Conservation (phyloP, 2,113 vertebrate genomes). For the Suncus etruscus region DNA sequence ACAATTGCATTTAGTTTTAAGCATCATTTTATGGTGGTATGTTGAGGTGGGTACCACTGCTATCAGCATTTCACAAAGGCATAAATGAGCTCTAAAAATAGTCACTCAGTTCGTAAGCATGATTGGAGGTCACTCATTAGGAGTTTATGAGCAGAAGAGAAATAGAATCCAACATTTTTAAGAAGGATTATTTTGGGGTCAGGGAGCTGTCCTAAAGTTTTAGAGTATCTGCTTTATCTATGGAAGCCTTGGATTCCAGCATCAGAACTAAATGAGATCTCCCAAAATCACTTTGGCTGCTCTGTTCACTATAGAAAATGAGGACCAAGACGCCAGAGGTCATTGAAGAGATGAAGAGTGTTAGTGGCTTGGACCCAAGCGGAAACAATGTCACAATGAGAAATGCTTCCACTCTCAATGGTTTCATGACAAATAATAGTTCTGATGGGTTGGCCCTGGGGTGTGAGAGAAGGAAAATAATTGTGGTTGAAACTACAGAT, state of each 20-base stretch:
- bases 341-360: neutral
- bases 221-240: too few relatives aligned
- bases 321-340: neutral
- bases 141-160: neutral
- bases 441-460: neutral
- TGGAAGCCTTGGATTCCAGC: too few relatives aligned
- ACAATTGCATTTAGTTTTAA: neutral
- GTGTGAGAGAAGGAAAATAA: neutral
- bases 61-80: neutral
- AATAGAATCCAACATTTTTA: neutral
- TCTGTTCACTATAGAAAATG: neutral
- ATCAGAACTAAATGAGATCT: too few relatives aligned
- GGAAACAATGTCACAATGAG: neutral
- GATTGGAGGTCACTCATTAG: neutral
- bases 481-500: neutral
- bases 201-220: too few relatives aligned
- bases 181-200: neutral
- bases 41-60: rapidly evolving
- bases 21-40: neutral
- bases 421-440: neutral
- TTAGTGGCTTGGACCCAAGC: neutral
- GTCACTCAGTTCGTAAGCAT: neutral
- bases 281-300: neutral
- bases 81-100: neutral
- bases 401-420: neutral